Conservation (phyloP, 1,140 invertebrate genomes). For the Pogonognathellus flavescens region DNA sequence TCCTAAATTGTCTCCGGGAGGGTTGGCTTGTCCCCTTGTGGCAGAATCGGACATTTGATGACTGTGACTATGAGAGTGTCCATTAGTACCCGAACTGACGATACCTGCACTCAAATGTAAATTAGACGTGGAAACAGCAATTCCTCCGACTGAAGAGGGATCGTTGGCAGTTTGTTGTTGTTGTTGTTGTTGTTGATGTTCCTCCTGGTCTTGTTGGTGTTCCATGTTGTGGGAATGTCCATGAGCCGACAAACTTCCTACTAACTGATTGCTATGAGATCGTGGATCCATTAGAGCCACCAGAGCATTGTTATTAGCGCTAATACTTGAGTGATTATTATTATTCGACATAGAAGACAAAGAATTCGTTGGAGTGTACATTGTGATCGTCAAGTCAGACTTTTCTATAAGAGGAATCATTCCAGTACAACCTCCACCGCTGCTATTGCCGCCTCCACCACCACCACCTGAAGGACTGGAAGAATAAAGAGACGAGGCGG, state of each 20-base stretch:
- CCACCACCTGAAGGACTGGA: background rate
- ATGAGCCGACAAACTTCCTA: background rate
- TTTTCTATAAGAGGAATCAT: constrained; percentile 60
- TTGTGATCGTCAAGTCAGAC: constrained; percentile 64
- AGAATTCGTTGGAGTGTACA: constrained; percentile 59
- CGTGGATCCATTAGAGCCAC: constrained; percentile 30
- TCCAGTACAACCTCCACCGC: background rate
- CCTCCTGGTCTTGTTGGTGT: background rate
- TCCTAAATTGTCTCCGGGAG: constrained; percentile 54
- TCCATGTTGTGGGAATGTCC: constrained; percentile 21
- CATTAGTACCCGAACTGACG: constrained; percentile 26
- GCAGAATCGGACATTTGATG: constrained; percentile 32
- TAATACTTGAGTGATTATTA: constrained; percentile 26
- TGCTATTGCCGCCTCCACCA: background rate
- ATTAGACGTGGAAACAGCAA: background rate
- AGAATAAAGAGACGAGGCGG: constrained; percentile 2
- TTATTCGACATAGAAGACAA: background rate
- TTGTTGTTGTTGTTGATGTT: constrained; percentile 3
- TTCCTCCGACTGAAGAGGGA: background rate
- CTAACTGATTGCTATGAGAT: constrained; percentile 54
- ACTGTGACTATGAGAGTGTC: constrained; percentile 46
- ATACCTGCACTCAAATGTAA: constrained; percentile 48
- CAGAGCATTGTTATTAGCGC: constrained; percentile 25
- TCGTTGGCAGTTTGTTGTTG: constrained; percentile 26
- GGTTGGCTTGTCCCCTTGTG: constrained; percentile 19